Conservation (phyloP, 2,797 vertebrate genomes). For the Cephalopachus bancanus region DNA sequence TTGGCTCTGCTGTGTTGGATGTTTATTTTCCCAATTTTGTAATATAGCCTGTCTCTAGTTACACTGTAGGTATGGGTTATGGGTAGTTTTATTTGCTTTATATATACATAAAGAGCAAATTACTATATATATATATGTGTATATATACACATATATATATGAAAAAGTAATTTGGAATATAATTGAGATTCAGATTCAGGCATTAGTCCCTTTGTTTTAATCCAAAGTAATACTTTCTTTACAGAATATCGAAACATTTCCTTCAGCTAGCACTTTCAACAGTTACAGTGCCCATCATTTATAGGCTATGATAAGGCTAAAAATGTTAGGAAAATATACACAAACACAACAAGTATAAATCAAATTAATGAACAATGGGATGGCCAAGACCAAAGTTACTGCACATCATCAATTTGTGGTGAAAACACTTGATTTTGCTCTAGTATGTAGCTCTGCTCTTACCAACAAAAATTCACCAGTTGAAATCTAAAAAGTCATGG, state of each 20-base stretch:
- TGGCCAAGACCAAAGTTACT: neutral
- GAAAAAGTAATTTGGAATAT: slow-evolving; percentile 18
- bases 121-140: neutral
- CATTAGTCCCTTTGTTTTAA: neutral
- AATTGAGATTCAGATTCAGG: neutral
- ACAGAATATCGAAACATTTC: neutral
- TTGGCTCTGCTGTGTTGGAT: neutral
- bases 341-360: neutral
- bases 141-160: neutral
- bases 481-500: neutral
- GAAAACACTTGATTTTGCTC: neutral
- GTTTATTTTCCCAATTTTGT: neutral
- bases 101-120: too few species aligned
- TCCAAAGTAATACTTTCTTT: neutral
- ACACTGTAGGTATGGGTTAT: neutral
- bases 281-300: neutral
- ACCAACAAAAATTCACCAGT: neutral
- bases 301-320: neutral
- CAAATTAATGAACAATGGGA: neutral
- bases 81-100: neutral
- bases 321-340: neutral
- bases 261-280: neutral
- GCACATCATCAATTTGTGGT: neutral
- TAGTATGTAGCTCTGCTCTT: neutral
- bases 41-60: neutral